Conservation (phyloP, 1,140 invertebrate species). For the Mya arenaria region DNA sequence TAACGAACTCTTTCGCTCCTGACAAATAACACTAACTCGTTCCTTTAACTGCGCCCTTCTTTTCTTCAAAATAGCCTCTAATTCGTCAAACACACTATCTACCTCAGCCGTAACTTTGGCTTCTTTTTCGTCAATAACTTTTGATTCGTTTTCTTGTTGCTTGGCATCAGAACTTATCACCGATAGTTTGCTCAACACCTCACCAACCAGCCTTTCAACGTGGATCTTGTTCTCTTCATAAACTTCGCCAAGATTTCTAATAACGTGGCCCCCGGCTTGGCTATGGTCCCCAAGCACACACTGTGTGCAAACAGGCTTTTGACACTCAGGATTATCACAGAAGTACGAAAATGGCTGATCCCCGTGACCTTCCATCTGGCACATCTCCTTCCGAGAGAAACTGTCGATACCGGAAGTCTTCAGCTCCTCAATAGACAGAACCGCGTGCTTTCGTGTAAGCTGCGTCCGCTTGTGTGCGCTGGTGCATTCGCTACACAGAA, state of each 20-base stretch:
- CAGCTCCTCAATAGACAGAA: conserved; percentile 39
- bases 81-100: conserved; percentile 29
- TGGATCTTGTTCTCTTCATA: conserved; percentile 42
- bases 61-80: not conserved
- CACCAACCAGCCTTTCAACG: conserved; percentile 43
- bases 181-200: conserved; percentile 43
- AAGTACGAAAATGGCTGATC: conserved; percentile 53
- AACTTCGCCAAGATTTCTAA: conserved; percentile 47
- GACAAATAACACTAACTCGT: conserved; percentile 38
- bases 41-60: conserved; percentile 50
- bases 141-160: conserved; percentile 6
- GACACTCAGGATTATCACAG: conserved; percentile 44
- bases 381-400: conserved; percentile 49
- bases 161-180: conserved; percentile 35
- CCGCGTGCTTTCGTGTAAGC: conserved; percentile 33
- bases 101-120: conserved; percentile 8
- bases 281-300: conserved; percentile 43
- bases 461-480: conserved; percentile 52
- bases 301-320: conserved; percentile 46
- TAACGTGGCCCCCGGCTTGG: conserved; percentile 34
- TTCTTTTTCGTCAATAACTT: conserved; percentile 8
- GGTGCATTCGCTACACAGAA: conserved; percentile 50
- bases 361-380: conserved; percentile 45
- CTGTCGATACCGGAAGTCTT: conserved; percentile 44
- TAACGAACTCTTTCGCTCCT: conserved; percentile 2